These are phyloP conservation scores for Hippoglossus stenolepis DNA, from an alignment of 2,113 vertebrate genomes.

Conservation along the genomic window DNA sequence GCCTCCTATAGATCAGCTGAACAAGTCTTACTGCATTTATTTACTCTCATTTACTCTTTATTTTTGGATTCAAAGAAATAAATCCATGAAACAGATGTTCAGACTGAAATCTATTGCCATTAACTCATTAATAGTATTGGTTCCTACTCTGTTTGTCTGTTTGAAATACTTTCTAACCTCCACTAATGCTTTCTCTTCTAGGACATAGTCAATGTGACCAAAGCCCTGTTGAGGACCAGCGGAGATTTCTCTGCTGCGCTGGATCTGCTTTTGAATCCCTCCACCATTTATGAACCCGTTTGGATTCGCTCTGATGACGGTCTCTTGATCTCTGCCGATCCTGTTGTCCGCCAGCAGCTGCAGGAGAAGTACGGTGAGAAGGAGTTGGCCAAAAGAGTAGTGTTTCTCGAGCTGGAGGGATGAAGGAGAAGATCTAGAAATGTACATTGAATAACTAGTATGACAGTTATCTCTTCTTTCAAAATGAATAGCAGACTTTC, in stretches of 20 bases:
- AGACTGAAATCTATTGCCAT: too few relatives aligned
- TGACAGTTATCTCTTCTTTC: neutral
- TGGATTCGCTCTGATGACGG: slow-evolving; percentile 75
- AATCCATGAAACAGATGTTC: too few relatives aligned
- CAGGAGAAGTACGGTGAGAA: slow-evolving; percentile 73
- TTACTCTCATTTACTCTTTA: too few relatives aligned
- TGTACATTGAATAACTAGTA: neutral
- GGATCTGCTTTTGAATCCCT: slow-evolving; percentile 75
- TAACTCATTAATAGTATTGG: too few relatives aligned
- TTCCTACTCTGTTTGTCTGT: neutral
- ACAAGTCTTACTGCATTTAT: too few relatives aligned
- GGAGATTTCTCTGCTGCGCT: slow-evolving; percentile 86
- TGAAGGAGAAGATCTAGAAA: slow-evolving; percentile 8
- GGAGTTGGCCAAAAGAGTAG: slow-evolving; percentile 64
- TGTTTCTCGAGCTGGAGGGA: slow-evolving; percentile 71
- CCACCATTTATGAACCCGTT: slow-evolving; percentile 7
- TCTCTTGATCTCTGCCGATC: slow-evolving; percentile 61
- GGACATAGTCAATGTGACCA: slow-evolving; percentile 87
- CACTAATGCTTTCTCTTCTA: neutral
- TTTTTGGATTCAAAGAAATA: too few relatives aligned
- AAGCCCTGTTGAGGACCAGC: slow-evolving; percentile 89
- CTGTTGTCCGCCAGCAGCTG: slow-evolving; percentile 46
- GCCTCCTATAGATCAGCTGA: too few relatives aligned
- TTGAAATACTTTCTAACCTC: neutral
- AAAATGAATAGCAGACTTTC: too few relatives aligned